These are phyloP conservation scores for Orestias chungarensis DNA, from an alignment of 2,797 vertebrate genomes.

Conservation along the genomic window DNA sequence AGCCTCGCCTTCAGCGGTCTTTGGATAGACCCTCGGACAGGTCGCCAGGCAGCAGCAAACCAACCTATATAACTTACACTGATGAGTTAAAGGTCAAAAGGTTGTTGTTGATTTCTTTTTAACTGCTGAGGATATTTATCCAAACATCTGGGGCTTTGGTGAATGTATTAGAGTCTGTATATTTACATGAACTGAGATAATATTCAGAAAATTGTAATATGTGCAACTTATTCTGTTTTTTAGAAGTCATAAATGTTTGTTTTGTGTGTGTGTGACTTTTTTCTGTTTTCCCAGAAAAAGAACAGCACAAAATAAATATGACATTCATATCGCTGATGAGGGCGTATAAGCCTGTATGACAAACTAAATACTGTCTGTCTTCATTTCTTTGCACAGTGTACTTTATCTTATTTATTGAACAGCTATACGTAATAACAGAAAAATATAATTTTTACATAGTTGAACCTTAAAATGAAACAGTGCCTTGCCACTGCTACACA, in stretches of 20 bases:
- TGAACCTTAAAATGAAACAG: constrained; percentile 54
- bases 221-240: not conserved
- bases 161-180: not conserved
- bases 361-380: not conserved
- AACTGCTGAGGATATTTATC: not conserved
- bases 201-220: not conserved
- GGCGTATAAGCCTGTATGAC: not conserved
- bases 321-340: not conserved
- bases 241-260: not conserved
- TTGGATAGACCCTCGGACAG: too few species aligned
- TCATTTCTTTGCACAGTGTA: not conserved
- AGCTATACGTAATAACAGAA: not conserved
- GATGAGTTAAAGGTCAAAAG: not conserved
- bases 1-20: too few species aligned
- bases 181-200: not conserved
- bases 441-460: constrained; percentile 2
- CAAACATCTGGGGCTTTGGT: not conserved
- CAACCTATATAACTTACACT: too few species aligned
- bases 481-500: constrained; percentile 41
- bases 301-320: not conserved
- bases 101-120: not conserved
- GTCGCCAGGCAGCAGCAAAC: not conserved
- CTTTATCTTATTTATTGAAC: not conserved
- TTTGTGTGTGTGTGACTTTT: not conserved
- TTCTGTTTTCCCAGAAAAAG: not conserved